Conservation (phyloP, 2,113 vertebrate genomes). For the Megaceryle torquata region DNA sequence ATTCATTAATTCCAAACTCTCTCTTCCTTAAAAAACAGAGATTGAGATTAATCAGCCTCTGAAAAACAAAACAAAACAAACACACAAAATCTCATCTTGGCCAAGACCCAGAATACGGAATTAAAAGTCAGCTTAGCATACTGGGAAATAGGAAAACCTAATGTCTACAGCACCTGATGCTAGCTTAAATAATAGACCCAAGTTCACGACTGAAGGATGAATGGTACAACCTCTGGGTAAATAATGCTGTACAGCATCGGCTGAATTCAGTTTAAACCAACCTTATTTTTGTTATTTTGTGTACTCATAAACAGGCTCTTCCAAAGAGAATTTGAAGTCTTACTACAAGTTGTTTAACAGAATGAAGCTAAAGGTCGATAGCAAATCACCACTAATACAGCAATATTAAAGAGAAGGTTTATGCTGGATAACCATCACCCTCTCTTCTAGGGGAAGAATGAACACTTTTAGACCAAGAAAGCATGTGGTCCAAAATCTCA, state of each 20-base stretch:
- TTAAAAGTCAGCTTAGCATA: neutral
- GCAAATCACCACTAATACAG: accelerated
- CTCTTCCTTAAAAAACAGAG: neutral
- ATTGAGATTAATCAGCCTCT: neutral
- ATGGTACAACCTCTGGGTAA: neutral
- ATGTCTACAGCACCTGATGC: neutral
- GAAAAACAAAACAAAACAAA: neutral
- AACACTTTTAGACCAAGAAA: neutral
- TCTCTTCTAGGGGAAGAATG: neutral
- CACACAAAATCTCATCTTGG: neutral
- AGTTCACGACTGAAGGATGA: neutral
- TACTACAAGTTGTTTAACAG: neutral
- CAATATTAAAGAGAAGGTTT: neutral
- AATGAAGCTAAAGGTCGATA: neutral
- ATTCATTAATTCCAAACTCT: neutral
- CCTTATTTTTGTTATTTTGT: neutral
- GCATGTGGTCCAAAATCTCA: neutral
- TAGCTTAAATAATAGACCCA: neutral
- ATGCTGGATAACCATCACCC: neutral
- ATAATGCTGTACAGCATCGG: neutral
- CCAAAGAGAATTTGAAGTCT: neutral
- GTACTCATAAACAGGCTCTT: neutral
- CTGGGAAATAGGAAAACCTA: neutral
- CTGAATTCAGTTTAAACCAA: neutral
- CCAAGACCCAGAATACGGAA: neutral